These are phyloP conservation scores for Heliconius hortense DNA, from an alignment of 2,888 invertebrate species.

Conservation along the genomic window DNA sequence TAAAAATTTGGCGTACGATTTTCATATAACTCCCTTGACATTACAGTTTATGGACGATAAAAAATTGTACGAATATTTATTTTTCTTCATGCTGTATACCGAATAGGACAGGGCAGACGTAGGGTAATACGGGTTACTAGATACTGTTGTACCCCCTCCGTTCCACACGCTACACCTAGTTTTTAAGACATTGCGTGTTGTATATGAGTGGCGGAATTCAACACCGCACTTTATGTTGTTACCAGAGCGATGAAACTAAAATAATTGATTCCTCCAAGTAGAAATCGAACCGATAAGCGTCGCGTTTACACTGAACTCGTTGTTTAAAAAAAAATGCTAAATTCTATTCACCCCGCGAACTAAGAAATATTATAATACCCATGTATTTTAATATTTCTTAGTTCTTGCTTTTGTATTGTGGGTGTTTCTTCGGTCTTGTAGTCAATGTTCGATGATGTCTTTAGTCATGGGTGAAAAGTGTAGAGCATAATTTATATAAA, in stretches of 20 bases:
- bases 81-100: background rate
- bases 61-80: background rate
- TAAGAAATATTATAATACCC: background rate
- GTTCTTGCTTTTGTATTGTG: too few relatives aligned
- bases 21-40: conserved; percentile 4
- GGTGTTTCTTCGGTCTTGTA: background rate
- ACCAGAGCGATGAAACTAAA: background rate
- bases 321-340: too few relatives aligned
- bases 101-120: background rate
- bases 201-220: background rate
- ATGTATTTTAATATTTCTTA: too few relatives aligned
- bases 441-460: background rate
- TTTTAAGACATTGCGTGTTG: too few relatives aligned
- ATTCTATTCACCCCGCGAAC: too few relatives aligned
- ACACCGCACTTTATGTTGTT: background rate
- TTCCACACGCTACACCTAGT: too few relatives aligned
- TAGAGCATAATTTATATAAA: background rate
- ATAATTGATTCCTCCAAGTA: background rate
- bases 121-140: too few relatives aligned
- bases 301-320: too few relatives aligned
- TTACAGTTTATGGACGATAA: background rate
- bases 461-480: background rate
- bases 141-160: too few relatives aligned
- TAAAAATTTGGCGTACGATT: background rate
- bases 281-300: background rate